Evolutionary conservation across 2,113 vertebrate genomes (phyloP), one percentile per base, ranked within the genome.

Genomic region (Grammomys surdaster): DNA sequence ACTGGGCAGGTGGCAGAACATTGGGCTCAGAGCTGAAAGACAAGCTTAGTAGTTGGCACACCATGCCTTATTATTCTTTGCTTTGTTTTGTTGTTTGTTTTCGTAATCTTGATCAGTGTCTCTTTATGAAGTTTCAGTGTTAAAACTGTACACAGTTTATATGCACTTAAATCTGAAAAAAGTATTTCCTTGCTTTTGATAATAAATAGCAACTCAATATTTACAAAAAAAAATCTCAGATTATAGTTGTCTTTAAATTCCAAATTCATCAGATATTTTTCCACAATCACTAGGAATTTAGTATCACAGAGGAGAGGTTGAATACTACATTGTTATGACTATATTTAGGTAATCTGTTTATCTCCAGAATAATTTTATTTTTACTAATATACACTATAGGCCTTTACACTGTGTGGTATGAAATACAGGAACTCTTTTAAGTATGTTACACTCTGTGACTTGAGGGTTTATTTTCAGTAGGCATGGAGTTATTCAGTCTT

Each of bases 391-490:
- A 43, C n/a, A 4, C 48, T 22, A 54, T 12, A 4, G 3, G 4
- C 63, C 36, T 0, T 16, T 87, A 20, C 28, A 4, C 88, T 84
- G 3, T n/a, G 73, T 90, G n/a, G 1, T 56, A 60, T 90, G 56
- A 33, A 75, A 88, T 56, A 7, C 0, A 67, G 3, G 86, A 19
- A 82, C 84, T 70, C 20, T 87, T 90, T 85, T 6, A 26, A 8
- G 4, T 43, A 0, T 95, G 22, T 80, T 40, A 94, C n/a, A 43
- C 8, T 96, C 81, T 69, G 16, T 54, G 70, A 54, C 33, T 90
- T 96, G 43, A 16, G 78, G 78, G 56, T 87, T 69, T 67, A 17
- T 95, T 56, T 95, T 65, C 19, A 58, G 90, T 81, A 72, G 24
- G 46, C 31, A 36, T 75, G 54, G 8, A 89, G 56, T 86, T 67